Evolutionary conservation across 2,888 invertebrate species (phyloP).

Genomic region (Unio delphinus): DNA sequence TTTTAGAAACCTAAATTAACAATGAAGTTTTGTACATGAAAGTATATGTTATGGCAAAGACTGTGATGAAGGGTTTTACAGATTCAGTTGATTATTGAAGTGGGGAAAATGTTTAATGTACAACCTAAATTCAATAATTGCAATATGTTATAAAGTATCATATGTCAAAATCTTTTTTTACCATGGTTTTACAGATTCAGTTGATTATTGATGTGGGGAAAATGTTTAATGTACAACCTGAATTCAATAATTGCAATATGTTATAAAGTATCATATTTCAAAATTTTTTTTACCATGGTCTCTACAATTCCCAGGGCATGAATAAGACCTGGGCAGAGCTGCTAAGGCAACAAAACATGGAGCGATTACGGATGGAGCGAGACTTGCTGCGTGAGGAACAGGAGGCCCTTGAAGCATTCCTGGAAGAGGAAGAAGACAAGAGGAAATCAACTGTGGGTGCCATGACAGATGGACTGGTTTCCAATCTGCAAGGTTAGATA

Average conservation of each 20-base stretch:
- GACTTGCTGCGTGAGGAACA: constrained; percentile 60
- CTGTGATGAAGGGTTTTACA: too few species aligned
- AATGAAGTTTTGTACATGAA: too few species aligned
- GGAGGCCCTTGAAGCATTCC: constrained; percentile 46
- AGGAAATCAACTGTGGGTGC: constrained; percentile 43
- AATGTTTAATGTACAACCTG: too few species aligned
- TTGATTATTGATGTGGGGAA: too few species aligned
- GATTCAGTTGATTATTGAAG: too few species aligned
- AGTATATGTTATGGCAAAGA: too few species aligned
- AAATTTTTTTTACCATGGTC: background rate
- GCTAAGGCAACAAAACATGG: constrained; percentile 61
- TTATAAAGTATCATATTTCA: background rate
- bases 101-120: too few species aligned
- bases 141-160: background rate
- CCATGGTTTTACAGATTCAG: background rate
- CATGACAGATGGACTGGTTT: constrained; percentile 49
- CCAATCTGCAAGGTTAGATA: constrained; percentile 60
- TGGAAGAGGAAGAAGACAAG: constrained; percentile 54
- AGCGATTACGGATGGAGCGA: constrained; percentile 59
- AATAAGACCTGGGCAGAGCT: constrained; percentile 49
- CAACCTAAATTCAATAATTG: too few species aligned
- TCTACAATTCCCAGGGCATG: background rate
- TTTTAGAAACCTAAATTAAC: too few species aligned
- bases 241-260: too few species aligned
- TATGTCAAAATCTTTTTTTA: background rate